phyloP scores from a whole-genome alignment of 2,797 vertebrate species.

The Tadarida brasiliensis region DNA sequence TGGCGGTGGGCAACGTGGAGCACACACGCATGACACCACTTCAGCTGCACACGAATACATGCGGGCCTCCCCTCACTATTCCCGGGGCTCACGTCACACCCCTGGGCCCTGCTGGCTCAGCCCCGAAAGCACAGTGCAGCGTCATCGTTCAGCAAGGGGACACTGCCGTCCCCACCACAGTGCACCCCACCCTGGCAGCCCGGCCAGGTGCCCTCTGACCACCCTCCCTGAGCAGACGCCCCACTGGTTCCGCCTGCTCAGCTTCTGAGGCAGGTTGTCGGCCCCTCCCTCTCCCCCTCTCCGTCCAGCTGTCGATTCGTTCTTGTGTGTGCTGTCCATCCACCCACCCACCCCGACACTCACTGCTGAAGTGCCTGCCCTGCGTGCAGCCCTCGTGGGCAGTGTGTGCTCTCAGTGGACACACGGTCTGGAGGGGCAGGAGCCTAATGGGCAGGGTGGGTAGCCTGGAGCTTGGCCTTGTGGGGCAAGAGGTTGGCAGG shows the following conservation, averaged over 20 bases:
- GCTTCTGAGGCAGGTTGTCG: rapidly evolving
- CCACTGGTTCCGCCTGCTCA: not conserved
- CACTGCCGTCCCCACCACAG: not conserved
- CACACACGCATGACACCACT: rapidly evolving
- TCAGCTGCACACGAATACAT: rapidly evolving
- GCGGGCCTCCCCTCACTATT: rapidly evolving
- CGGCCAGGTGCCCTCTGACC: not conserved
- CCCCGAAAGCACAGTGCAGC: too few species aligned
- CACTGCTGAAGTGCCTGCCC: not conserved
- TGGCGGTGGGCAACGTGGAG: rapidly evolving
- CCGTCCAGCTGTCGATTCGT: not conserved
- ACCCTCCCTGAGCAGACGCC: not conserved
- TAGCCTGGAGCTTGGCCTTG: not conserved
- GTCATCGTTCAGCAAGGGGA: rapidly evolving
- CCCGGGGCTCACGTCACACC: not conserved
- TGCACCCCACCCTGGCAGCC: rapidly evolving
- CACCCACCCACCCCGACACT: not conserved
- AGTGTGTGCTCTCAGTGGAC: rapidly evolving
- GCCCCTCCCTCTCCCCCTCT: not conserved
- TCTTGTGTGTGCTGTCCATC: not conserved
- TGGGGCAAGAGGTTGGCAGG: not conserved
- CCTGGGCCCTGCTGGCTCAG: not conserved
- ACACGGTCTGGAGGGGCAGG: not conserved
- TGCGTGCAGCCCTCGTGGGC: not conserved
- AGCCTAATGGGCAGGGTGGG: not conserved